Evolutionary conservation across 2,113 vertebrate genomes (phyloP).

Genomic region (Gorsachius goisagi): DNA sequence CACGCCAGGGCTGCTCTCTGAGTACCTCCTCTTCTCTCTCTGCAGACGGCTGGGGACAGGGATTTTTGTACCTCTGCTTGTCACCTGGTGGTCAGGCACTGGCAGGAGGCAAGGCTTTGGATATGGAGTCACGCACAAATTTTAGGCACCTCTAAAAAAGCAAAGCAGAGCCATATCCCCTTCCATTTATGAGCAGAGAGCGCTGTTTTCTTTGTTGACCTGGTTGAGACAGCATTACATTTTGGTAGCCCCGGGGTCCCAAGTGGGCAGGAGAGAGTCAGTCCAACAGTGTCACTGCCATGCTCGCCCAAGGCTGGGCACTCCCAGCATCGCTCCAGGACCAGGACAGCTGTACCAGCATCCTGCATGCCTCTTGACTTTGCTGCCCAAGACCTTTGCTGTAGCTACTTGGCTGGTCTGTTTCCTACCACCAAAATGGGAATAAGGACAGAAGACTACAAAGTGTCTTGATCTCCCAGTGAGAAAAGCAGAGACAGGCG

Average conservation of each 20-base stretch:
- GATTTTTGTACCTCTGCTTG: slow-evolving; percentile 12
- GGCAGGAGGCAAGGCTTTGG: neutral
- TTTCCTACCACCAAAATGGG: neutral
- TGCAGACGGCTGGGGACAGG: neutral
- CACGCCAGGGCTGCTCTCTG: neutral
- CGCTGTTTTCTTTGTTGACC: neutral
- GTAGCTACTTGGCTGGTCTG: neutral
- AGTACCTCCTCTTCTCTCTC: neutral
- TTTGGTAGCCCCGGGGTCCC: neutral
- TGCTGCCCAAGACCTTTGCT: neutral
- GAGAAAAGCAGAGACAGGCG: neutral
- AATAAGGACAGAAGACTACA: neutral
- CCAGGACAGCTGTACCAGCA: neutral
- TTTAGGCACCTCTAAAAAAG: neutral
- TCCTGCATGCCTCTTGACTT: neutral
- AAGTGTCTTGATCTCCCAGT: neutral
- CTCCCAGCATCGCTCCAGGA: neutral
- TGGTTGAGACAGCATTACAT: neutral
- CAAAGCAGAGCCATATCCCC: neutral
- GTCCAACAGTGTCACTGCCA: neutral
- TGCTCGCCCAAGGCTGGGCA: neutral
- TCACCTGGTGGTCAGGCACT: neutral
- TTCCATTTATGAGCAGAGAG: neutral
- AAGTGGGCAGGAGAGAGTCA: neutral
- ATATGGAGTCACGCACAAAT: neutral